Conservation (phyloP, 2,797 vertebrate genomes). For the Poeciliopsis turneri region DNA sequence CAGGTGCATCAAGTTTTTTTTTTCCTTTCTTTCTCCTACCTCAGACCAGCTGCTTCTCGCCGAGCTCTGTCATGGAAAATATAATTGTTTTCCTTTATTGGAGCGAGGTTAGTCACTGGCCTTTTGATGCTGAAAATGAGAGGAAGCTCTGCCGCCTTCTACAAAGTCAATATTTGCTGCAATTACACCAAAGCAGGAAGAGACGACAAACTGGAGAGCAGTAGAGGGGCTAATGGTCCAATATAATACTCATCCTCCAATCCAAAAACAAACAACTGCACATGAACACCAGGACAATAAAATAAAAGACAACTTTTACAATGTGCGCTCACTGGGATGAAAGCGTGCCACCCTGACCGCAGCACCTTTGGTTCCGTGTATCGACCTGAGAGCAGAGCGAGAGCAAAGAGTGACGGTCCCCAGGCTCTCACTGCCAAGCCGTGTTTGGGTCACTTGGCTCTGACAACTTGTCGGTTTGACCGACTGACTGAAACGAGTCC, state of each 20-base stretch:
- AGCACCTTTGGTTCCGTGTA: neutral
- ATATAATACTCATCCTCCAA: conserved; percentile 58
- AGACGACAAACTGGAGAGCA: conserved; percentile 51
- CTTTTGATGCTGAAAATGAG: conserved; percentile 45
- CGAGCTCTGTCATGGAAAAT: conserved; percentile 25
- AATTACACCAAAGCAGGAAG: conserved; percentile 64
- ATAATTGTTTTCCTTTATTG: conserved; percentile 38
- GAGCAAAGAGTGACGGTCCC: conserved; percentile 37
- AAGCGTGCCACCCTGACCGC: neutral
- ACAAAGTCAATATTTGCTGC: conserved; percentile 74
- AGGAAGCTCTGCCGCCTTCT: conserved; percentile 28
- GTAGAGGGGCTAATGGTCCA: conserved; percentile 50
- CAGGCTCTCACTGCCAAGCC: conserved; percentile 50
- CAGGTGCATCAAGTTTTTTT: conserved; percentile 41
- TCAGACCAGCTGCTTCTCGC: conserved; percentile 53
- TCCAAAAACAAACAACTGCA: conserved; percentile 53
- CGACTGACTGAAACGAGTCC: conserved; percentile 50
- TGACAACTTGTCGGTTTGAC: conserved; percentile 39
- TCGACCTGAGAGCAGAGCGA: conserved; percentile 13
- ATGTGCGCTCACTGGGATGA: conserved; percentile 7
- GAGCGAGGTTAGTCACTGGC: conserved; percentile 46
- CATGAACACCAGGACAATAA: neutral
- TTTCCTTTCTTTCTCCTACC: conserved; percentile 25
- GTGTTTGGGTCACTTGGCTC: conserved; percentile 57
- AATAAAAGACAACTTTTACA: conserved; percentile 18